A percentile compares a stretch with the other conserved stretches of the same genome.
phyloP scores from a whole-genome alignment of 2,113 vertebrate species.

The Seriola quinqueradiata region DNA sequence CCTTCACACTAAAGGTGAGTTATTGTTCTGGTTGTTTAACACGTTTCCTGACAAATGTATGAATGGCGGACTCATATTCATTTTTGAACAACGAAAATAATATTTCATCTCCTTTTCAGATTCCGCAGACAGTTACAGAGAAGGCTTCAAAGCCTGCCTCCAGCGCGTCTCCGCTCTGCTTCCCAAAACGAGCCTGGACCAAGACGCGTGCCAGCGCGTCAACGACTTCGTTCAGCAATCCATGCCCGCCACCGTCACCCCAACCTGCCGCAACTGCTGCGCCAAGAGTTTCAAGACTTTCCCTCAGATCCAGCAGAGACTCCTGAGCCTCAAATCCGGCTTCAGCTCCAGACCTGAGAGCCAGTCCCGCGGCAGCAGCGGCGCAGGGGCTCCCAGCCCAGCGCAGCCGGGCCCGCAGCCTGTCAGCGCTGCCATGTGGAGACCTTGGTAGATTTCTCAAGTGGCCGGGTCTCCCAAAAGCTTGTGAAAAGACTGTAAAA shows the following conservation, averaged over 20 bases:
- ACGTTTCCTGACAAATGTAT: background rate
- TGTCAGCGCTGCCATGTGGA: conserved; percentile 63
- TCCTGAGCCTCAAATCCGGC: conserved; percentile 75
- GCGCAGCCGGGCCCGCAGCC: conserved; percentile 35
- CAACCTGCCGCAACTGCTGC: conserved; percentile 76
- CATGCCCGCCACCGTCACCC: conserved; percentile 41
- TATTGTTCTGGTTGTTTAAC: background rate
- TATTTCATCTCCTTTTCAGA: conserved; percentile 46
- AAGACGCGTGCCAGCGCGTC: conserved; percentile 80
- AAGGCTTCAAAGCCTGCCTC: conserved; percentile 89
- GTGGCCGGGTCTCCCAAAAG: background rate
- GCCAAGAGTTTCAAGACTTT: conserved; percentile 65
- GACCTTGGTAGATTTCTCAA: conserved; percentile 87
- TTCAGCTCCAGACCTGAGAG: conserved; percentile 55
- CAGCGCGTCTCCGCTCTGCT: conserved; percentile 85
- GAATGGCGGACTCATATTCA: rapidly evolving
- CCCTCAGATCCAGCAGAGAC: conserved; percentile 75
- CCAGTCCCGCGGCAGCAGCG: conserved; percentile 28
- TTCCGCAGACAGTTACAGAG: conserved; percentile 81
- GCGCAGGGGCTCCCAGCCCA: background rate
- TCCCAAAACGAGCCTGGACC: conserved; percentile 80
- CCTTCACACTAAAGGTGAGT: conserved; percentile 81
- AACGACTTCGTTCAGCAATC: conserved; percentile 83
- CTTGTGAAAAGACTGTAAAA: conserved; percentile 5
- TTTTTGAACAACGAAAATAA: conserved; percentile 31